These are phyloP conservation scores for Dasysyrphus albostriatus DNA, from an alignment of 2,888 invertebrate genomes.

Conservation along the genomic window DNA sequence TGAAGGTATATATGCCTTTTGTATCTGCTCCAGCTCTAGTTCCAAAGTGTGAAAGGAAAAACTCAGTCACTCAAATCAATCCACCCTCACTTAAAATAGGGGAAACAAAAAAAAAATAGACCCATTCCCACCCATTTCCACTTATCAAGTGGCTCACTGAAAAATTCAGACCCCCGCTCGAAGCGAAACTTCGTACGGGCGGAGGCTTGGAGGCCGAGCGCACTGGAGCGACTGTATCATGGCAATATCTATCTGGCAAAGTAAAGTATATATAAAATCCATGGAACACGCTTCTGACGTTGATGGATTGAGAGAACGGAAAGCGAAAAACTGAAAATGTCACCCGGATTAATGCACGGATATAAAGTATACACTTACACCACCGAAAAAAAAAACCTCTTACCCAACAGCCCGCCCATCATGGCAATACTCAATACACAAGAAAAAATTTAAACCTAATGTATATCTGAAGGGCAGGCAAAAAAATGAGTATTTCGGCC, in stretches of 20 bases:
- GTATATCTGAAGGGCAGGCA: conserved; percentile 61
- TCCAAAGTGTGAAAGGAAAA: conserved; percentile 36
- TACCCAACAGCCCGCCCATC: conserved; percentile 15
- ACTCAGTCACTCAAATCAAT: conserved; percentile 73
- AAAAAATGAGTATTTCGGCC: conserved; percentile 38
- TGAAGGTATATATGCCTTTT: conserved; percentile 12
- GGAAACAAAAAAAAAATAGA: conserved; percentile 24
- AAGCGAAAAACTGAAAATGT: conserved; percentile 80
- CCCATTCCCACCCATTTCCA: conserved; percentile 58
- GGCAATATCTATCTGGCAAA: conserved; percentile 71
- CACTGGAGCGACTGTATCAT: conserved; percentile 68
- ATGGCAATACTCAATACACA: conserved; percentile 25
- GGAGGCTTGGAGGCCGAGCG: conserved; percentile 37
- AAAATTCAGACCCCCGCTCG: conserved; percentile 60
- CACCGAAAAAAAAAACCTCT: conserved; percentile 46
- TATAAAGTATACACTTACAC: conserved; percentile 78
- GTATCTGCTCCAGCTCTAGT: conserved; percentile 12
- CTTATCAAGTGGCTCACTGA: conserved; percentile 73
- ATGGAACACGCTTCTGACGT: conserved; percentile 79
- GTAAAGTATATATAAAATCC: conserved; percentile 73
- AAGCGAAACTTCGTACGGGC: background rate
- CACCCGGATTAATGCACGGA: conserved; percentile 80
- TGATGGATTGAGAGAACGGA: conserved; percentile 79
- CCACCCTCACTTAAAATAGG: conserved; percentile 54
- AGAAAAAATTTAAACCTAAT: conserved; percentile 44